These are phyloP conservation scores for Atethmia centrago DNA, from an alignment of 2,888 invertebrate genomes.

Conservation along the genomic window DNA sequence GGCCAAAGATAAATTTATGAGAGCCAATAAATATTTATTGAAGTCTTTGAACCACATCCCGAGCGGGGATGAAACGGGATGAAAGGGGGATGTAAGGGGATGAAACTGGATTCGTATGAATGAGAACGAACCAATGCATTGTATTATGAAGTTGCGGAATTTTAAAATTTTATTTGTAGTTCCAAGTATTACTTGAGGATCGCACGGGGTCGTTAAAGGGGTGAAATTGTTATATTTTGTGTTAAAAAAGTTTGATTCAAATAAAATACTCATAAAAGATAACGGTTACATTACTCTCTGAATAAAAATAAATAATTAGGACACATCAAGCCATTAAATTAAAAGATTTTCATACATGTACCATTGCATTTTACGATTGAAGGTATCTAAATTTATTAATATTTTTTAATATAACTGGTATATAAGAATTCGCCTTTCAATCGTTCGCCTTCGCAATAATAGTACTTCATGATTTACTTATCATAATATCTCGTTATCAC, in stretches of 20 bases:
- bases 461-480: constrained; percentile 1
- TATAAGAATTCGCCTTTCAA: background rate
- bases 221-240: constrained; percentile 11
- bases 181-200: constrained; percentile 23
- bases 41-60: constrained; percentile 65
- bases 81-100: constrained; percentile 46
- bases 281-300: background rate
- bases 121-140: constrained; percentile 64
- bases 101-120: constrained; percentile 60
- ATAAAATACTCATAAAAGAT: constrained; percentile 4
- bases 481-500: constrained; percentile 13
- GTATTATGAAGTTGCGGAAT: constrained; percentile 58
- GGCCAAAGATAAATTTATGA: constrained; percentile 65
- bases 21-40: constrained; percentile 77
- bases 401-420: background rate
- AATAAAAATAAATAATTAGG: background rate
- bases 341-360: background rate
- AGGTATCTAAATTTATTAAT: background rate
- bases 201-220: constrained; percentile 23
- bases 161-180: constrained; percentile 43
- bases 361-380: background rate
- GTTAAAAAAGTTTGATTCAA: constrained; percentile 5
- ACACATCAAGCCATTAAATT: background rate
- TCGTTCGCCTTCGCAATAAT: background rate
- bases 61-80: constrained; percentile 51